phyloP scores from a whole-genome alignment of 2,888 invertebrate species.

The Drosophila demipolita region DNA sequence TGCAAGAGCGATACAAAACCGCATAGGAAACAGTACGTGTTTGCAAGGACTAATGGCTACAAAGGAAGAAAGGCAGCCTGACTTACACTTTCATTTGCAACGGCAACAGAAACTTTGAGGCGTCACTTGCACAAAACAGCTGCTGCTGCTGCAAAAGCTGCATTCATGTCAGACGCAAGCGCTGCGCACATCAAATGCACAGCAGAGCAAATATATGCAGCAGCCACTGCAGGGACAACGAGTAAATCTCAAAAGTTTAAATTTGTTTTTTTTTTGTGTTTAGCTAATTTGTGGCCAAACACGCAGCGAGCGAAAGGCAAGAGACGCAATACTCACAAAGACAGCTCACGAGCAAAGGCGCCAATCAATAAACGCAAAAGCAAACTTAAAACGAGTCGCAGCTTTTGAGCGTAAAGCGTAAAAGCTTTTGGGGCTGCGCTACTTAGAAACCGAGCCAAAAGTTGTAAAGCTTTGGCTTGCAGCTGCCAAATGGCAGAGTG shows the following conservation, averaged over 20 bases:
- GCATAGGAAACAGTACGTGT: constrained; percentile 38
- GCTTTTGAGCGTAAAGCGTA: constrained; percentile 67
- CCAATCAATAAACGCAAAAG: constrained; percentile 54
- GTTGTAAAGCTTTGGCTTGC: constrained; percentile 42
- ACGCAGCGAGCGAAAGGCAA: constrained; percentile 7
- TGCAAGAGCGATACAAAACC: constrained; percentile 17
- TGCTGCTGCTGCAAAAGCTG: constrained; percentile 20
- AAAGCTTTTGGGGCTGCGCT: constrained; percentile 32
- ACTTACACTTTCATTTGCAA: constrained; percentile 53
- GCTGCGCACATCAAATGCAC: constrained; percentile 53
- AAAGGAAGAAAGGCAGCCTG: constrained; percentile 2
- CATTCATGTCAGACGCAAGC: constrained; percentile 64
- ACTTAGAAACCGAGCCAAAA: constrained; percentile 35
- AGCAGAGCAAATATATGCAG: constrained; percentile 29
- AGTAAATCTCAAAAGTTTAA: constrained; percentile 29
- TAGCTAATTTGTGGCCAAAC: constrained; percentile 45
- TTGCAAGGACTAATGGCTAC: constrained; percentile 20
- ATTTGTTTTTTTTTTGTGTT: constrained; percentile 17
- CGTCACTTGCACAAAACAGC: constrained; percentile 28
- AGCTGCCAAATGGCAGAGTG: constrained; percentile 27
- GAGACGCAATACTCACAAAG: constrained; percentile 31
- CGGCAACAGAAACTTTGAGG: constrained; percentile 13
- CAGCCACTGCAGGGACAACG: constrained; percentile 5
- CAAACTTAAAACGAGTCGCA: constrained; percentile 32
- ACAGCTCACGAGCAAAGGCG: constrained; percentile 36